Evolutionary conservation across 2,888 invertebrate genomes (phyloP).

Genomic region (Capitulum mitella): DNA sequence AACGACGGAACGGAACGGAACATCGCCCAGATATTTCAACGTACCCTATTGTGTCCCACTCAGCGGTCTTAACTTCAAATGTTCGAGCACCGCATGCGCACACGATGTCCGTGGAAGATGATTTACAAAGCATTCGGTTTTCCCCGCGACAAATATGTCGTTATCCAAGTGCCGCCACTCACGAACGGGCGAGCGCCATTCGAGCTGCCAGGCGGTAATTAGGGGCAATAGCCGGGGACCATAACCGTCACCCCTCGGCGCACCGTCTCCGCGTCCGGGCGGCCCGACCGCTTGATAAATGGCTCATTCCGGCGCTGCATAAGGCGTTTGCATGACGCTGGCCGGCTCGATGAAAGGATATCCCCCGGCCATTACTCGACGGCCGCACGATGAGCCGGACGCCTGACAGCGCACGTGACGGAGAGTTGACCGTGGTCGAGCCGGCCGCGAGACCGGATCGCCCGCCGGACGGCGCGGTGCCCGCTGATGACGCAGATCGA

Average conservation of each 20-base stretch:
- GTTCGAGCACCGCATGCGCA: too few relatives aligned
- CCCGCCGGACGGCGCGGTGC: too few relatives aligned
- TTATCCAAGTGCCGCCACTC: neutral
- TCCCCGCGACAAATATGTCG: neutral
- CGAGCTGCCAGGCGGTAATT: neutral
- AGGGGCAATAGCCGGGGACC: neutral
- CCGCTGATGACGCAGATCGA: too few relatives aligned
- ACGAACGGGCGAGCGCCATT: neutral
- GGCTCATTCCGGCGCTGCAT: neutral
- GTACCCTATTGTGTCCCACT: too few relatives aligned
- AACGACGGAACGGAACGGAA: too few relatives aligned
- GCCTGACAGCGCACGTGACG: too few relatives aligned
- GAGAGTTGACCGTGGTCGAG: too few relatives aligned
- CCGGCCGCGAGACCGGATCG: too few relatives aligned
- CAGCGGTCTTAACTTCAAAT: too few relatives aligned
- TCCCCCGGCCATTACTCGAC: too few relatives aligned
- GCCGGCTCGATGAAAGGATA: neutral
- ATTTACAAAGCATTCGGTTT: neutral
- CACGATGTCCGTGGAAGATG: neutral
- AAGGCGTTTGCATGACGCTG: neutral
- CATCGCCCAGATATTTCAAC: too few relatives aligned
- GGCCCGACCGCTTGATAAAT: neutral
- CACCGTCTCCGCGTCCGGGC: neutral
- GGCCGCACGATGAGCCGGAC: too few relatives aligned
- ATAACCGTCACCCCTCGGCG: neutral